Conservation (phyloP, 2,797 vertebrate species). For the Amazonetta brasiliensis region DNA sequence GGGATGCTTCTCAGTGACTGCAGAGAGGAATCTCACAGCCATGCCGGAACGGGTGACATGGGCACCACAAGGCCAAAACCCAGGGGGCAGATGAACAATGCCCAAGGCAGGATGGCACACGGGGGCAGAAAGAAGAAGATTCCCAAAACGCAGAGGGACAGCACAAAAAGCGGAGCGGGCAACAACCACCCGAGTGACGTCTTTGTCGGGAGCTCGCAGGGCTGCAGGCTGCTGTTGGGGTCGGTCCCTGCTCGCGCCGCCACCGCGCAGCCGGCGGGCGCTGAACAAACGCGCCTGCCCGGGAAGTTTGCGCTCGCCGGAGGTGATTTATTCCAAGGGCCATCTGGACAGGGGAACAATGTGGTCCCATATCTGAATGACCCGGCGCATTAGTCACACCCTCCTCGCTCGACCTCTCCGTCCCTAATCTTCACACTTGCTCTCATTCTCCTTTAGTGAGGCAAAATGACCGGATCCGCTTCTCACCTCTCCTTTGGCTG, state of each 20-base stretch:
- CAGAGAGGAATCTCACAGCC: no score
- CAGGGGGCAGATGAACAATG: neutral
- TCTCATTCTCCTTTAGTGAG: constrained; percentile 70
- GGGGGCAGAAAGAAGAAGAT: neutral
- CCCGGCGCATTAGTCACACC: constrained; percentile 86
- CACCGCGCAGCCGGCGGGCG: neutral
- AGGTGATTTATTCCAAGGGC: constrained; percentile 83
- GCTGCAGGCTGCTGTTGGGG: no score
- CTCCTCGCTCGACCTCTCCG: constrained; percentile 79
- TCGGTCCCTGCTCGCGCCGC: neutral
- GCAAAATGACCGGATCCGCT: constrained; percentile 75
- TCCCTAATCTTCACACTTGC: constrained; percentile 79
- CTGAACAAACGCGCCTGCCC: neutral
- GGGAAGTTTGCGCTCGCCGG: constrained; percentile 72
- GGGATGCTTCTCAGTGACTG: neutral
- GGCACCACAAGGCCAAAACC: neutral
- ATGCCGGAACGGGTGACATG: neutral
- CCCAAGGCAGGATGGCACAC: accelerated
- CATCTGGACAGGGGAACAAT: constrained; percentile 90
- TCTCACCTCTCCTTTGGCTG: constrained; percentile 72
- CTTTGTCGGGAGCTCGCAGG: neutral
- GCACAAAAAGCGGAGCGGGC: neutral
- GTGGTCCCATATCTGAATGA: constrained; percentile 65
- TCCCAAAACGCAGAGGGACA: accelerated
- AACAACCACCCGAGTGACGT: neutral